These are phyloP conservation scores for Oncorhynchus mykiss DNA, from an alignment of 2,113 vertebrate genomes.

Conservation along the genomic window DNA sequence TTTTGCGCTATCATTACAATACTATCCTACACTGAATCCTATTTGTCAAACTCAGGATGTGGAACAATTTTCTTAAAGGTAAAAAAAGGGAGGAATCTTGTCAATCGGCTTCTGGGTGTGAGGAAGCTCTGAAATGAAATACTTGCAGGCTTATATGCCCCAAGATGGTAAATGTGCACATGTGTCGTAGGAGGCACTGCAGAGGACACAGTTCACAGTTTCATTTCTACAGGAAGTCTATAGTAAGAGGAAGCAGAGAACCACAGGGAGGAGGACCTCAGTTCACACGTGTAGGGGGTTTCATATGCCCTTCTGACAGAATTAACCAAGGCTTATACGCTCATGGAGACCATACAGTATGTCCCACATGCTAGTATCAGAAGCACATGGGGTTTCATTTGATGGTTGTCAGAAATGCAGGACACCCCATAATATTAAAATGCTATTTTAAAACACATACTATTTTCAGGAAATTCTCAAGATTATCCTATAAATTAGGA, in stretches of 20 bases:
- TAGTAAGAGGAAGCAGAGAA: not conserved
- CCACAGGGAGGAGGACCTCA: not conserved
- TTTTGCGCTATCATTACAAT: not conserved
- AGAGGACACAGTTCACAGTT: not conserved
- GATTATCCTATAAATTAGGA: no score
- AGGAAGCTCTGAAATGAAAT: not conserved
- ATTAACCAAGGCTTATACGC: not conserved
- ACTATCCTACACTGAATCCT: not conserved
- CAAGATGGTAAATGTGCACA: no score
- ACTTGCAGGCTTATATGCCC: not conserved
- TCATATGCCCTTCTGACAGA: not conserved
- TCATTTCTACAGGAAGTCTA: not conserved
- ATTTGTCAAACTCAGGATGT: not conserved
- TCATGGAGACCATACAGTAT: not conserved
- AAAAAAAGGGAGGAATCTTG: not conserved
- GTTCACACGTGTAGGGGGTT: not conserved
- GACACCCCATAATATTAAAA: no score
- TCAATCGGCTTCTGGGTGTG: not conserved
- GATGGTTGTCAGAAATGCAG: not conserved
- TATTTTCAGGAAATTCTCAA: no score
- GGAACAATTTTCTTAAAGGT: not conserved
- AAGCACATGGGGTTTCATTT: not conserved
- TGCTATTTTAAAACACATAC: no score
- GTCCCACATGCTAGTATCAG: not conserved
- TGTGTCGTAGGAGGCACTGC: not conserved